Evolutionary conservation across 1,140 invertebrate species (phyloP), one percentile per base, ranked within the genome.

Genomic region (Hesperophylax magnus): DNA sequence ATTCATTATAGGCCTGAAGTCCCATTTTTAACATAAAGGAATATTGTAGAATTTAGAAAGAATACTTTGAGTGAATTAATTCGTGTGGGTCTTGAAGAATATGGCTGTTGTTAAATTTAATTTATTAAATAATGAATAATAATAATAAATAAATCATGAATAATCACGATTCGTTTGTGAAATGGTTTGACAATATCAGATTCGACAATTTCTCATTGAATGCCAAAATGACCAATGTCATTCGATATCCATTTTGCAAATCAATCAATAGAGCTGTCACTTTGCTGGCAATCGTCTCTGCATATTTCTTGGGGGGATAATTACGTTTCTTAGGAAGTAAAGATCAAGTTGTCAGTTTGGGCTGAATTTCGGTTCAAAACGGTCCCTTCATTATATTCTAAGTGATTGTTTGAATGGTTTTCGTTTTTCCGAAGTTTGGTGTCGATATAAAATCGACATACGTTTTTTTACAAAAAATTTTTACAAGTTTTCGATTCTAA

Each of bases 261-360:
- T 67, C 63, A 67, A 67, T 67, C 63, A 67, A 27, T 34, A 1
- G 22, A 31, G 63, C 27, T 67, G 63, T 17, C 63, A 17, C n/a
- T 67, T 67, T 67, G 17, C 31, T 67, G 63, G 63, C 63, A 67
- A 27, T 14, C 11, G 24, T 15, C 22, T 39, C 63, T 67, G 63
- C 22, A 67, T 34, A 31, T 27, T 17, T 27, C 22, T 11, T 27
- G 3, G 31, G 17, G 9, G 11, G 11, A 34, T 67, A n/a, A 31
- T 15, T 17, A 17, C 63, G 63, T 67, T 17, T 27, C 63, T 6
- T 15, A 31, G 63, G 27, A 67, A 67, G 63, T 67, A 17, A 61
- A 14, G 56, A n/a, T 61, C 9, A 3, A 7, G n/a, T 17, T 31
- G n/a, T 17, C 17, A 67, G 63, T 67, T 39, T 17, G 22, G 34